Conservation (phyloP, 92 coral and sea anemone species). For the Nematostella vectensis region DNA sequence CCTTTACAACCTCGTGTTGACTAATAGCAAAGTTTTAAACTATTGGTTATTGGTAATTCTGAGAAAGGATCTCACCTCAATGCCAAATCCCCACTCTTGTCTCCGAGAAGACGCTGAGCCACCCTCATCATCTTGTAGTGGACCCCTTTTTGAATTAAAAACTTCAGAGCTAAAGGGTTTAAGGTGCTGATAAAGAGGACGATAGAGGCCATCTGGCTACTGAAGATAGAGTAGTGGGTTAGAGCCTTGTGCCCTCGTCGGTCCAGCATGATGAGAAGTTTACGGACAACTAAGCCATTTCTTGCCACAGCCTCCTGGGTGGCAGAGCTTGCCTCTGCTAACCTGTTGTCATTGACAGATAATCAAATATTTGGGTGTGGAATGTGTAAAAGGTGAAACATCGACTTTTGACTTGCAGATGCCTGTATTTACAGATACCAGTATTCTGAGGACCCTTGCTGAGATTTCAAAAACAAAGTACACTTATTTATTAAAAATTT, state of each 20-base stretch:
- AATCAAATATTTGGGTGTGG: not conserved
- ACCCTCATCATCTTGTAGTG: conserved; percentile 33
- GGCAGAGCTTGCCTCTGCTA: conserved; percentile 26
- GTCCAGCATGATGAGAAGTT: conserved; percentile 45
- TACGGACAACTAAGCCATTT: conserved; percentile 31
- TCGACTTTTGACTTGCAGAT: not conserved
- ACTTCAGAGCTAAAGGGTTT: conserved; percentile 21
- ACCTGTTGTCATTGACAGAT: conserved; percentile 14
- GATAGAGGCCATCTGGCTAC: conserved; percentile 51
- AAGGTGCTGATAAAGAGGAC: conserved; percentile 56
- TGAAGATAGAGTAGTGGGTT: conserved; percentile 36
- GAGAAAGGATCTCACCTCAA: conserved; percentile 55
- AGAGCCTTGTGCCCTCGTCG: conserved; percentile 14
- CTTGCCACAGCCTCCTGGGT: conserved; percentile 38
- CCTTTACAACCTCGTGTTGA: too few relatives aligned
- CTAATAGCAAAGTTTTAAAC: too few relatives aligned
- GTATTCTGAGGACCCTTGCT: too few relatives aligned
- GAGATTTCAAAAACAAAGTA: too few relatives aligned
- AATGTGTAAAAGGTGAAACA: not conserved
- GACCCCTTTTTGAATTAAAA: conserved; percentile 27
- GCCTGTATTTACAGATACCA: too few relatives aligned
- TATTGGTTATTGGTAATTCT: too few relatives aligned
- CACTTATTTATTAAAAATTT: too few relatives aligned
- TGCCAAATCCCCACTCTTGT: conserved; percentile 28
- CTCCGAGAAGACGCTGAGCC: conserved; percentile 26